Evolutionary conservation across 2,888 invertebrate species (phyloP).

Genomic region (Amiota communis): DNA sequence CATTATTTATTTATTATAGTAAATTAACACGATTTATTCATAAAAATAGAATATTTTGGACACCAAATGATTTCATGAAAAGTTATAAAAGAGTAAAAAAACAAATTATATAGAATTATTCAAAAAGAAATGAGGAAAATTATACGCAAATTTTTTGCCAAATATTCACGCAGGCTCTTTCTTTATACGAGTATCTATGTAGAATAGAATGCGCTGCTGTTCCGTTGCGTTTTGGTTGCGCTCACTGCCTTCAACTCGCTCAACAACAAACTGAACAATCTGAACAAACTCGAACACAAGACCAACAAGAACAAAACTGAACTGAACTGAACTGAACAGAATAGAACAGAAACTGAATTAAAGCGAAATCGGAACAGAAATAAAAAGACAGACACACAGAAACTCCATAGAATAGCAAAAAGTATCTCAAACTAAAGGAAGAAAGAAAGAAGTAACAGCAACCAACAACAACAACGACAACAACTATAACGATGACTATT

Average conservation of each 20-base stretch:
- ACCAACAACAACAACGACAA: slow-evolving; percentile 35
- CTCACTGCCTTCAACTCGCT: slow-evolving; percentile 57
- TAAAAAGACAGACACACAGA: slow-evolving; percentile 7
- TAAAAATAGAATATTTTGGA: too few species aligned
- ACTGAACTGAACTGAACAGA: slow-evolving; percentile 27
- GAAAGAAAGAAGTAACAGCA: slow-evolving; percentile 4
- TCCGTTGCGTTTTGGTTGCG: background rate
- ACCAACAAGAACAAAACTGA: slow-evolving; percentile 37
- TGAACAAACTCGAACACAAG: slow-evolving; percentile 45
- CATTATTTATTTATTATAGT: too few species aligned
- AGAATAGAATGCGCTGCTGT: slow-evolving; percentile 43
- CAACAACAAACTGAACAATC: slow-evolving; percentile 56
- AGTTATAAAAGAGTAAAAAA: too few species aligned
- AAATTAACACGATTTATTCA: too few species aligned
- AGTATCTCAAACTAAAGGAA: slow-evolving; percentile 9
- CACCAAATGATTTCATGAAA: too few species aligned
- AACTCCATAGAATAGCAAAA: background rate
- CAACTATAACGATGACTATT: background rate
- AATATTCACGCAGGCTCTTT: too few species aligned
- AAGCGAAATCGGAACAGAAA: slow-evolving; percentile 15
- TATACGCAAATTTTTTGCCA: too few species aligned
- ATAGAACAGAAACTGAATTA: slow-evolving; percentile 40
- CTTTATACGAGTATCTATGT: too few species aligned
- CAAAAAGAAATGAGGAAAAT: too few species aligned
- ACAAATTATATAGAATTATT: too few species aligned